Evolutionary conservation across 1,140 invertebrate species (phyloP).

Genomic region (Maniola jurtina): DNA sequence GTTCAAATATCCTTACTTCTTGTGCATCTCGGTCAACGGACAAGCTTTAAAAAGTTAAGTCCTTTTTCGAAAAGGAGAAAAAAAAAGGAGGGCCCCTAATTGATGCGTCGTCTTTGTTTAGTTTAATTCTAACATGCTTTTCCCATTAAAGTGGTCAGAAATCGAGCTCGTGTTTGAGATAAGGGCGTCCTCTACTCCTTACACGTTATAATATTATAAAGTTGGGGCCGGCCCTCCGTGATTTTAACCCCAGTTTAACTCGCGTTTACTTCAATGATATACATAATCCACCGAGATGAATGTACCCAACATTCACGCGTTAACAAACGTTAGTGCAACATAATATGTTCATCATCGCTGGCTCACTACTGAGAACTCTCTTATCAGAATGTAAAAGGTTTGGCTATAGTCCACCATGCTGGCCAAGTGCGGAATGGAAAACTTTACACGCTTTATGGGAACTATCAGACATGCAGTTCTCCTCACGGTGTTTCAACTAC

Average conservation of each 20-base stretch:
- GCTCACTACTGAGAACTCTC: no score
- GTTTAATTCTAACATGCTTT: conserved; percentile 78
- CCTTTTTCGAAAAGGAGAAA: conserved; percentile 59
- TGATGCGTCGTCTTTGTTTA: conserved; percentile 78
- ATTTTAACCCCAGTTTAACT: conserved; percentile 68
- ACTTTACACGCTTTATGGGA: no score
- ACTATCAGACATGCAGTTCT: no score
- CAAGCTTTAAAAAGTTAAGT: conserved; percentile 71
- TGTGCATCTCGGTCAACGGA: conserved; percentile 65
- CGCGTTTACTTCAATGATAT: conserved; percentile 22
- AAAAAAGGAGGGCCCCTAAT: conserved; percentile 68
- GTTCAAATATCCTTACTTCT: conserved; percentile 21
- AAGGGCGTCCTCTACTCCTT: conserved; percentile 75
- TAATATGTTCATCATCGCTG: no score
- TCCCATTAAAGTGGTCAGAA: conserved; percentile 78
- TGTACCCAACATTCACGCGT: no score
- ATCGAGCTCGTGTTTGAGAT: conserved; percentile 70
- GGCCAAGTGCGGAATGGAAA: no score
- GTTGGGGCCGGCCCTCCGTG: conserved; percentile 46
- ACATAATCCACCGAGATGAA: not conserved
- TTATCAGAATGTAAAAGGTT: no score
- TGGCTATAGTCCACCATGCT: no score
- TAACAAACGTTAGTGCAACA: no score
- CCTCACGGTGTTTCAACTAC: no score
- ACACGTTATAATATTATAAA: conserved; percentile 76